phyloP scores from a whole-genome alignment of 1,140 invertebrate species.

The Subanguina moxae region DNA sequence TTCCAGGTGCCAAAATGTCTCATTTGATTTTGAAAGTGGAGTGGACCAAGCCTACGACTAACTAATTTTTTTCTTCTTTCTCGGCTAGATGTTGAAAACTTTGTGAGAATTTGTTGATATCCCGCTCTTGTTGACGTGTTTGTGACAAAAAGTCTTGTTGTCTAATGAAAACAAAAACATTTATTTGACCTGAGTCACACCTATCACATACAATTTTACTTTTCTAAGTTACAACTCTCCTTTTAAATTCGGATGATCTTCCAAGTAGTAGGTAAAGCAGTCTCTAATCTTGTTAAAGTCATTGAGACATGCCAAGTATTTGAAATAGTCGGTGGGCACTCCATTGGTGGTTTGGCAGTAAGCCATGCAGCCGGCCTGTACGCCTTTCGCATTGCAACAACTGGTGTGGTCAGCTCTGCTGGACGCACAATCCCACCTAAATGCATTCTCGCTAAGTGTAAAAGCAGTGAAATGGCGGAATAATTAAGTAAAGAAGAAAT shows the following conservation, averaged over 20 bases:
- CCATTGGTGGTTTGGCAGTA: constrained; percentile 59
- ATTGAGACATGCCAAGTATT: constrained; percentile 50
- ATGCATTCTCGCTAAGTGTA: background rate
- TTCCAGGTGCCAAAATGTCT: constrained; percentile 77
- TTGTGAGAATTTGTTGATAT: no score
- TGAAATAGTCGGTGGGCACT: constrained; percentile 58
- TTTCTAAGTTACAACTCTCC: constrained; percentile 45
- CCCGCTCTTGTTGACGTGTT: no score
- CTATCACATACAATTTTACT: background rate
- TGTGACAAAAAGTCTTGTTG: background rate
- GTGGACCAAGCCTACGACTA: constrained; percentile 76
- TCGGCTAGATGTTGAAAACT: no score
- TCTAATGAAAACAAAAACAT: constrained; percentile 16
- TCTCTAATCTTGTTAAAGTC: constrained; percentile 58
- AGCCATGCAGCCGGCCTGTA: constrained; percentile 49
- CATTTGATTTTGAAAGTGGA: constrained; percentile 96
- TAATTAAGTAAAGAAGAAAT: no score
- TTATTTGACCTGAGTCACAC: background rate
- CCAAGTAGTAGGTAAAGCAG: constrained; percentile 52
- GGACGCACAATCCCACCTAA: constrained; percentile 56
- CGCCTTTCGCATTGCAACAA: constrained; percentile 18
- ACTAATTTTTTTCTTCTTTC: background rate
- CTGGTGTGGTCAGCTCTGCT: background rate
- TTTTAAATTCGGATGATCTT: constrained; percentile 54
- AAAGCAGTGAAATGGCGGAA: no score